Percentiles rank a stretch among this genome's conserved stretches.
Evolutionary conservation across 2,797 vertebrate genomes (phyloP).

Genomic region (Spondyliosoma cantharus): DNA sequence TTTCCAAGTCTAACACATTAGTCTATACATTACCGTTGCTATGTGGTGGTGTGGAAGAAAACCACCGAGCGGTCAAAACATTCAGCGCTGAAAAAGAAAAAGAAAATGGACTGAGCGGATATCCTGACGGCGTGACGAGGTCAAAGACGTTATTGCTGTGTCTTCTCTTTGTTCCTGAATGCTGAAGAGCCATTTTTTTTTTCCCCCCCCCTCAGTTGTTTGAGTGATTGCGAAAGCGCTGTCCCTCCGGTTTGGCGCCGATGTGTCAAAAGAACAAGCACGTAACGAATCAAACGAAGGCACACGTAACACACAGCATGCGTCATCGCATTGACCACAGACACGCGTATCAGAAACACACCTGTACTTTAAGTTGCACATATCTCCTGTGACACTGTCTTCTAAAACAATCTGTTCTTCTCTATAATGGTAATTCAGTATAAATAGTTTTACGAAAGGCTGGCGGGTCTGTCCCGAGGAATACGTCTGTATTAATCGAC

Average conservation of each 20-base stretch:
- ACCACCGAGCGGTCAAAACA: background rate
- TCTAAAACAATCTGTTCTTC: too few species aligned
- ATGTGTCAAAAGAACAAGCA: constrained; percentile 27
- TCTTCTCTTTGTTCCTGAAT: constrained; percentile 44
- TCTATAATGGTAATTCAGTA: too few species aligned
- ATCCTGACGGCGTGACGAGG: constrained; percentile 23
- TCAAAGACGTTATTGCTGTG: constrained; percentile 39
- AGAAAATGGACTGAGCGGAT: background rate
- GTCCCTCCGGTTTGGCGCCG: constrained; percentile 22
- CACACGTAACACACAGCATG: background rate
- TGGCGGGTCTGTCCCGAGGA: background rate
- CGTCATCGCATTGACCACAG: too few species aligned
- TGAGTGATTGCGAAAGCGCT: constrained; percentile 44
- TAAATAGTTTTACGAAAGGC: background rate
- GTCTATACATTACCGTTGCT: background rate
- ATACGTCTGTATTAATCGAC: background rate
- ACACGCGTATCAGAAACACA: too few species aligned
- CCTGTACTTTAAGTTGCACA: too few species aligned
- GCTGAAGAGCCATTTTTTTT: constrained; percentile 28
- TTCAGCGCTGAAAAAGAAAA: constrained; percentile 5
- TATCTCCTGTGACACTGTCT: background rate
- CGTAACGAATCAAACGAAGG: background rate
- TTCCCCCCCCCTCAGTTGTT: background rate
- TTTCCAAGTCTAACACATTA: background rate
- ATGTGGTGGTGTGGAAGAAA: background rate